Evolutionary conservation across 1,140 invertebrate species (phyloP), one percentile per base, ranked within the genome.

Genomic region (Phymorhynchus buccinoides): DNA sequence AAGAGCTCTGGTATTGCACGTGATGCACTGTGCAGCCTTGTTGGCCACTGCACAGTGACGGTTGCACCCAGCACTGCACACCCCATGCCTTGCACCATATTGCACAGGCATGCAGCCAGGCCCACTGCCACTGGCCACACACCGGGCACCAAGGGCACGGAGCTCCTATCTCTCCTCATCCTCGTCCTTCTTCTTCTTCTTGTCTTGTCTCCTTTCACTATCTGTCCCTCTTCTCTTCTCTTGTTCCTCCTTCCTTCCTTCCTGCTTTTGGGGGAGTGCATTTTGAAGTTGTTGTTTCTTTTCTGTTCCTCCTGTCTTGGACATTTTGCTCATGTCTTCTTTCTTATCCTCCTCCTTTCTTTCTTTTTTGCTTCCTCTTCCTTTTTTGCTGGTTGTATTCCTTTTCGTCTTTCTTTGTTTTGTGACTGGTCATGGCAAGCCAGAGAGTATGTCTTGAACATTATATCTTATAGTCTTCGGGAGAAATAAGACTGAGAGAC

Each of bases 21-120:
- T 71, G 68, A n/a, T 35, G 16, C 35, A 7, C 12, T 71, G 68
- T 71, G n/a, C n/a, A n/a, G n/a, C n/a, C n/a, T n/a, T n/a, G 56
- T 62, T 62, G 56, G 56, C 56, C 56, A 62, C 56, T 62, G 56
- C 9, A 52, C 48, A 52, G 9, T 12, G 48, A 52, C 48, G 32
- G 68, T 6, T 6, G 9, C 27, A 22, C 68, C 32, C 30, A 71
- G 68, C 18, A 32, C 30, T 6, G 68, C 30, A 35, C 30, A 37
- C 68, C 68, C 32, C 68, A 71, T 71, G 68, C 68, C 6, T 71
- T 71, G 68, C 68, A 71, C 68, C 68, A 37, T 71, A 71, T 71
- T 71, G 68, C 68, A 71, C 68, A 66, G 18, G 14, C 62, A 37
- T 32, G 30, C 68, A 71, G 35, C 68, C 12, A 14, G 18, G 56